A percentile compares a stretch with the other conserved stretches of the same genome.
Conservation (phyloP, 2,888 invertebrate genomes). For the Heliconius erato region DNA sequence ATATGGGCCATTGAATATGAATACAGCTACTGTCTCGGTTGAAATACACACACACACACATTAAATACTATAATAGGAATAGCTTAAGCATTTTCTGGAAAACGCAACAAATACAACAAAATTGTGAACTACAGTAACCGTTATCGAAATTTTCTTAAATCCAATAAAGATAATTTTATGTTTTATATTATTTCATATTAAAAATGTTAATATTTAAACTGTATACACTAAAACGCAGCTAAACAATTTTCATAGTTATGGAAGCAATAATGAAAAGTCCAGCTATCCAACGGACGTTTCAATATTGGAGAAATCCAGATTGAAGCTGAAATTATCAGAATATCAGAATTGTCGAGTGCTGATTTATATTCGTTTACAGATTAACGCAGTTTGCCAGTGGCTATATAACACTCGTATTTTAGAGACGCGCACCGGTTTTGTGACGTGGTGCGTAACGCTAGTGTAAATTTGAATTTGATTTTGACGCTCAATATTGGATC, state of each 20-base stretch:
- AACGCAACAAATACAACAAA: too few relatives aligned
- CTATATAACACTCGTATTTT: not conserved
- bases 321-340: not conserved
- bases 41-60: too few relatives aligned
- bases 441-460: not conserved
- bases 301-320: not conserved
- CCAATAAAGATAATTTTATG: too few relatives aligned
- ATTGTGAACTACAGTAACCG: too few relatives aligned
- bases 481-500: not conserved
- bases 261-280: not conserved
- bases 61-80: too few relatives aligned
- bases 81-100: too few relatives aligned
- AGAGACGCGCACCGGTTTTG: not conserved
- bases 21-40: too few relatives aligned
- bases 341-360: not conserved
- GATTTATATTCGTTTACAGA: conserved; percentile 17
- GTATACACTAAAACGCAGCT: not conserved
- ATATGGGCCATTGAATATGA: too few relatives aligned
- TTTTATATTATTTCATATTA: too few relatives aligned
- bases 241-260: not conserved
- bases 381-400: not conserved
- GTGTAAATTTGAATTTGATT: not conserved
- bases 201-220: not conserved
- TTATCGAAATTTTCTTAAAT: too few relatives aligned
- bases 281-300: not conserved